Evolutionary conservation across 2,888 invertebrate genomes (phyloP).

Genomic region (Amaurobius ferox): DNA sequence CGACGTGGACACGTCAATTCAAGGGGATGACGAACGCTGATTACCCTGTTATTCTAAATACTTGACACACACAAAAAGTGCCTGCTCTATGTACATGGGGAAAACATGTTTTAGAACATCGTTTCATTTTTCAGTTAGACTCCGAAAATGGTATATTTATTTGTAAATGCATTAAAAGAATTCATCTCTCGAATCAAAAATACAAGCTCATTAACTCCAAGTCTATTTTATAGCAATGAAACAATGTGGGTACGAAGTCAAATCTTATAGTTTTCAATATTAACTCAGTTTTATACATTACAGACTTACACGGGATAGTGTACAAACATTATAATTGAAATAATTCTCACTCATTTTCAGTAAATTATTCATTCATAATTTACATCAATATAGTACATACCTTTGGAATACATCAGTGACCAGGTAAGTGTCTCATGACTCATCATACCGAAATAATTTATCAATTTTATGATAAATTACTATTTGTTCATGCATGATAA

Average conservation of each 20-base stretch:
- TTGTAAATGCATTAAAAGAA: neutral
- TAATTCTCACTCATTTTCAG: conserved; percentile 12
- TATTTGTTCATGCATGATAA: too few relatives aligned
- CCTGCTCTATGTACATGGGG: conserved; percentile 54
- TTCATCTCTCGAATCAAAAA: neutral
- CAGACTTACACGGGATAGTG: conserved; percentile 24
- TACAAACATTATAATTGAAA: conserved; percentile 44
- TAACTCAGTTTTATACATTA: neutral
- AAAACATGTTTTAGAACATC: neutral
- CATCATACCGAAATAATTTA: conserved; percentile 5
- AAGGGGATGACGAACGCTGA: conserved; percentile 27
- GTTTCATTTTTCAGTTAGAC: conserved; percentile 3
- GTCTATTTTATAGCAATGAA: neutral
- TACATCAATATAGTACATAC: conserved; percentile 51
- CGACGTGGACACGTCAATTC: conserved; percentile 26
- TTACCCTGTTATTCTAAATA: conserved; percentile 58
- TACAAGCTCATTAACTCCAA: neutral
- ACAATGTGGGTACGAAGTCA: neutral
- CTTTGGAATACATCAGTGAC: conserved; percentile 53
- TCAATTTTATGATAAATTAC: too few relatives aligned
- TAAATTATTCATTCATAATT: conserved; percentile 35
- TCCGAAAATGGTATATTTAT: neutral
- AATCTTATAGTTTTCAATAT: neutral
- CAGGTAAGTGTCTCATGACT: conserved; percentile 28
- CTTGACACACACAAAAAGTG: conserved; percentile 54